phyloP scores from a whole-genome alignment of 2,113 vertebrate genomes.

The Phaetusa simplex region DNA sequence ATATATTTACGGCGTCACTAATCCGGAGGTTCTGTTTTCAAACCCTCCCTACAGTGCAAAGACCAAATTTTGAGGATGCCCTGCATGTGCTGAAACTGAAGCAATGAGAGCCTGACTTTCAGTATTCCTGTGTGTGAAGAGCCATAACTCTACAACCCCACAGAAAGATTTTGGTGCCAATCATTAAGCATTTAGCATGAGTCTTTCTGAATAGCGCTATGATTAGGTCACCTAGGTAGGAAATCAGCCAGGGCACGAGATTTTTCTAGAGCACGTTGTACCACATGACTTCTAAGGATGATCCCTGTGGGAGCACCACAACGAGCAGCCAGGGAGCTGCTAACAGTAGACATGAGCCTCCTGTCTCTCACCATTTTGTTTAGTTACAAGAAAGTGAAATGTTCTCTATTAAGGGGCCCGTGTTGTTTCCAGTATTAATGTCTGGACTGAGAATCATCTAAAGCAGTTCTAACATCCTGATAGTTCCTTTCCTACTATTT shows the following conservation, averaged over 20 bases:
- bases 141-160: neutral
- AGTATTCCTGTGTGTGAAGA: neutral
- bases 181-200: neutral
- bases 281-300: neutral
- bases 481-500: neutral
- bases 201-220: neutral
- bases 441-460: neutral
- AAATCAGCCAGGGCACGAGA: neutral
- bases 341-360: neutral
- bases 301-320: neutral
- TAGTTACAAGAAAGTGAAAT: neutral
- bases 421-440: neutral
- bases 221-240: neutral
- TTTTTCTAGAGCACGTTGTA: neutral
- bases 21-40: neutral
- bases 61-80: neutral
- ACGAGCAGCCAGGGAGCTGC: neutral
- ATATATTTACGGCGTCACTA: neutral
- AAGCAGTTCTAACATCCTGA: neutral
- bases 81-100: neutral
- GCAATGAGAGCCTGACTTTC: neutral
- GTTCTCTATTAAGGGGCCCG: neutral
- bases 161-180: neutral
- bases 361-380: neutral
- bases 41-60: neutral